phyloP scores from a whole-genome alignment of 2,797 vertebrate genomes.

The Amniataba percoides region DNA sequence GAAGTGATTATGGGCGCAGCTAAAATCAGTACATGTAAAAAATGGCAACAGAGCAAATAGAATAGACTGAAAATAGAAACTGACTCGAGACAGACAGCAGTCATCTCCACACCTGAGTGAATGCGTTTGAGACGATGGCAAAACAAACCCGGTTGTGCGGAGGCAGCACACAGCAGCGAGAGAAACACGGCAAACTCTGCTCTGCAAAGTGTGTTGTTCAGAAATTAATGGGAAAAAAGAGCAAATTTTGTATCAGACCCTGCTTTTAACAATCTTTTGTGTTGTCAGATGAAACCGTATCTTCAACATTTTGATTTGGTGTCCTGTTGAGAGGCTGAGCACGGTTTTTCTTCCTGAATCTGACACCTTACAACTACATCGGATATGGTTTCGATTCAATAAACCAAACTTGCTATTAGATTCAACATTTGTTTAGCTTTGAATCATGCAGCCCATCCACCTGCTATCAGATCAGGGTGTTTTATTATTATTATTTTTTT shows the following conservation, averaged over 20 bases:
- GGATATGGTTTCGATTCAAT: not conserved
- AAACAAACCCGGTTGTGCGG: constrained; percentile 8
- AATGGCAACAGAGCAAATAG: not conserved
- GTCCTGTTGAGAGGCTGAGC: not conserved
- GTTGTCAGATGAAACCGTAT: not conserved
- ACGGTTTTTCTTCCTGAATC: not conserved
- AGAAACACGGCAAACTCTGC: constrained; percentile 11
- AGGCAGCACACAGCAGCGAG: constrained; percentile 16
- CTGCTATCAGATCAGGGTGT: constrained; percentile 44
- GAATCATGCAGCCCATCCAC: constrained; percentile 42
- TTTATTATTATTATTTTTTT: not conserved
- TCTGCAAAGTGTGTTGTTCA: not conserved
- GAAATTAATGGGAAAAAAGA: not conserved
- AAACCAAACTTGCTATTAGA: constrained; percentile 16
- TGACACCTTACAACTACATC: not conserved
- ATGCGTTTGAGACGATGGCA: constrained; percentile 1
- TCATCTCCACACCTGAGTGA: constrained; percentile 4
- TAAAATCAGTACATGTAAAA: constrained; percentile 4
- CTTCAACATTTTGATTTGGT: not conserved
- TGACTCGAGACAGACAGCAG: not conserved
- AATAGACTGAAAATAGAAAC: constrained; percentile 4
- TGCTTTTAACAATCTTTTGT: not conserved
- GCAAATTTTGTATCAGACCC: not conserved
- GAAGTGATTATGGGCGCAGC: not conserved
- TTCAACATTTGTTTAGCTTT: constrained; percentile 44